Evolutionary conservation across 2,113 vertebrate genomes (phyloP), one percentile per base, ranked within the genome.

Genomic region (Myocastor coypus): DNA sequence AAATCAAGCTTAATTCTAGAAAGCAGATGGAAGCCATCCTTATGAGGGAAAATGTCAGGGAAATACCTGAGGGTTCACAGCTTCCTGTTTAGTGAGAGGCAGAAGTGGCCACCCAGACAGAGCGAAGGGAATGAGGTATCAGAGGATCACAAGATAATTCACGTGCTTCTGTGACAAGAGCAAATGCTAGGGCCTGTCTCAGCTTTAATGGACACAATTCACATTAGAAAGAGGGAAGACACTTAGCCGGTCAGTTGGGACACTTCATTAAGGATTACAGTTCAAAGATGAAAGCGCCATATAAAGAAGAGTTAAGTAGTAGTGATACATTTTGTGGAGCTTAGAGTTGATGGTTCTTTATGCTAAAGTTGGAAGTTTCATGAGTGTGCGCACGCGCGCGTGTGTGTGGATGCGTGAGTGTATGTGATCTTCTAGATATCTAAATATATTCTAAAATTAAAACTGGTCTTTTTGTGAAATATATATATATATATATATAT

Each of bases 371-470:
- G 30, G 88, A 85, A 86, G 94, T 96, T 92, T 66, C 57, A 50
- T 30, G 42, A 46, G 73, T 4, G 40, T 75, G 14, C 8, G 17
- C 34, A 32, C 7, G 22, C 26, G 22, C 26, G 50, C 9, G 3
- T 83, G 69, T 81, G 59, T 17, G 26, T 50, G 75, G 28, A 46
- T 50, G 50, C 7, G 50, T 78, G 46, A 30, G 75, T 55, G 50
- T 55, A 17, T 83, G 69, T 81, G 69, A 94, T 90, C 92, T 97
- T 96, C 71, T 94, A n/a, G 77, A 85, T n/a, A 90, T 88, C 71
- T 95, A 73, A 96, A 95, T 96, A 91, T 28, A 92, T 59, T 78
- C 32, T 95, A 83, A 93, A 77, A 59, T 98, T 96, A 92, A 96
- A 96, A 96, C 96, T 92, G 92, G 87, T 86, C 71, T 85, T 92